Evolutionary conservation across 2,797 vertebrate genomes (phyloP).

Genomic region (Coccyzus lansbergi): DNA sequence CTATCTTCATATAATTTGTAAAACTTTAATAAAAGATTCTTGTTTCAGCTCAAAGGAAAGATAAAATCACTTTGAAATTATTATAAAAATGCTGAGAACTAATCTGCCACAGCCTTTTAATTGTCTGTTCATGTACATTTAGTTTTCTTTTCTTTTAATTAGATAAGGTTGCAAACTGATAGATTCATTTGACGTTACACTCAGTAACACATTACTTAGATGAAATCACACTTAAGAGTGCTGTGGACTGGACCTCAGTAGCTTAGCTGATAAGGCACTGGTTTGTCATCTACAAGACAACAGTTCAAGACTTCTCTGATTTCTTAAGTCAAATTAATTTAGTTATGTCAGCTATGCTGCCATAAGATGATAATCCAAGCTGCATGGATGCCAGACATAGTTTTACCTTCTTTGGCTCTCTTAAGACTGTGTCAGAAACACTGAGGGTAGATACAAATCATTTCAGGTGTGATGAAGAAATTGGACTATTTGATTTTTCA

Average conservation of each 20-base stretch:
- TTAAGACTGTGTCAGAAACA: conserved; percentile 40
- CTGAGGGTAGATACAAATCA: neutral
- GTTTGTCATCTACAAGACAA: conserved; percentile 78
- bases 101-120: neutral
- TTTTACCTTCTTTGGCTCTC: conserved; percentile 71
- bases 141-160: conserved; percentile 50
- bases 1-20: neutral
- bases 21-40: neutral
- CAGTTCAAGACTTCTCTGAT: conserved; percentile 75
- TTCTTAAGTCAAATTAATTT: conserved; percentile 82
- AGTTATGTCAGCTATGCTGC: conserved; percentile 76
- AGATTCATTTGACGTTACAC: neutral
- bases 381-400: conserved; percentile 70
- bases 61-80: neutral
- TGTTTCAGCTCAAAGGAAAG: neutral
- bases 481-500: neutral
- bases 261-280: conserved; percentile 75
- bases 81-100: neutral
- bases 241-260: conserved; percentile 65
- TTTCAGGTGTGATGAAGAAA: conserved; percentile 20
- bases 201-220: conserved; percentile 71
- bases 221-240: conserved; percentile 73
- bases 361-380: conserved; percentile 76
- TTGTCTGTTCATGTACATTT: neutral
- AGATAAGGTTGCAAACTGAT: neutral